These are phyloP conservation scores for Ferrisia virgata DNA, from an alignment of 2,888 invertebrate species.

Conservation along the genomic window DNA sequence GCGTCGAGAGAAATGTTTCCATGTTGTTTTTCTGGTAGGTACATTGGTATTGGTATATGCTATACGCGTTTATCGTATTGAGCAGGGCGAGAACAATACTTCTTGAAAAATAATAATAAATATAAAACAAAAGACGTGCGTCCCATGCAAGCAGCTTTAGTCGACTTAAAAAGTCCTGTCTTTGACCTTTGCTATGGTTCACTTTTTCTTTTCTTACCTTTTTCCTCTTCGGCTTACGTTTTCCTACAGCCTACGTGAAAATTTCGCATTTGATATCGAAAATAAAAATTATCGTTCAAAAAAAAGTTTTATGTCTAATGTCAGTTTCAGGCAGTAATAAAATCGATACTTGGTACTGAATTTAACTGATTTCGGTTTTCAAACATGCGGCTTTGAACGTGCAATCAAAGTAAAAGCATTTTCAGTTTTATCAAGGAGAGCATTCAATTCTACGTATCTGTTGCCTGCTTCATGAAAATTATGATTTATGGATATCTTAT, in stretches of 20 bases:
- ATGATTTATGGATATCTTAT: too few relatives aligned
- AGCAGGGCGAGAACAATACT: neutral
- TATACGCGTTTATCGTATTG: neutral
- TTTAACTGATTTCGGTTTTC: neutral
- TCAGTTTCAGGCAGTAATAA: neutral
- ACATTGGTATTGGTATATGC: neutral
- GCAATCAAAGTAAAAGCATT: too few relatives aligned
- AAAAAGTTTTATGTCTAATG: neutral
- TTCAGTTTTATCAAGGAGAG: too few relatives aligned
- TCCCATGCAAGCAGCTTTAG: neutral
- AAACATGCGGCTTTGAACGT: too few relatives aligned
- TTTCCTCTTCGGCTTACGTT: neutral
- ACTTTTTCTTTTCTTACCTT: neutral
- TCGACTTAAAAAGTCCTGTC: neutral
- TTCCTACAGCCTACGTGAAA: neutral
- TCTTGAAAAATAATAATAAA: constrained; percentile 23
- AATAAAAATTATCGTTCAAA: neutral
- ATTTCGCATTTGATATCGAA: neutral
- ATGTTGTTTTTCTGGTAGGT: neutral
- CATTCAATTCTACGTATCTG: too few relatives aligned
- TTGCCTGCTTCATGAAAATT: too few relatives aligned
- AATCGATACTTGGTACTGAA: neutral
- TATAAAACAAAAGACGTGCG: constrained; percentile 33
- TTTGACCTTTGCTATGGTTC: neutral
- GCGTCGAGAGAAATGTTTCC: neutral